Conservation (phyloP, 2,797 vertebrate genomes). For the Thalassophryne amazonica region DNA sequence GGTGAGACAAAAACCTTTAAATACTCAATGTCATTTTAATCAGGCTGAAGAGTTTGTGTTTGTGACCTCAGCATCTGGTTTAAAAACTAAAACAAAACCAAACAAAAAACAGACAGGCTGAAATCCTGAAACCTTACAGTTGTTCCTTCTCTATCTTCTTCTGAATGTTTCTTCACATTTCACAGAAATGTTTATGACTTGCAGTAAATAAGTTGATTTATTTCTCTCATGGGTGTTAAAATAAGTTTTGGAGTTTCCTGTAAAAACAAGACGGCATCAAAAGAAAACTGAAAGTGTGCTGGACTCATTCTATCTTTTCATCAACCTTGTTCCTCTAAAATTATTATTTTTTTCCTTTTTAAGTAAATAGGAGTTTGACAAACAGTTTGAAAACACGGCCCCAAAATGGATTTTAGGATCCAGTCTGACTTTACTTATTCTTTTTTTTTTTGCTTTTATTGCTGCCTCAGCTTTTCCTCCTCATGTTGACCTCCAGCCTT, state of each 20-base stretch:
- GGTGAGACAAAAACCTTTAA: constrained; percentile 32
- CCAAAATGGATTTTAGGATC: background rate
- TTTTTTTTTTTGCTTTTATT: constrained; percentile 25
- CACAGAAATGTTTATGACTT: no score
- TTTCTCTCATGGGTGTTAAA: background rate
- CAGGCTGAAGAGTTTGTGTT: background rate
- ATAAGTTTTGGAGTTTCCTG: no score
- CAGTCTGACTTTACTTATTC: constrained; percentile 4
- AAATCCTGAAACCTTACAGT: no score
- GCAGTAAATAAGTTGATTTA: no score
- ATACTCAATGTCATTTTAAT: background rate
- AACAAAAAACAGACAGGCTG: no score
- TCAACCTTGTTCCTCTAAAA: background rate
- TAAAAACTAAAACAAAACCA: no score
- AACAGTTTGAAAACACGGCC: background rate
- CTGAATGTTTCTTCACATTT: no score
- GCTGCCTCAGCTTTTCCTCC: constrained; percentile 31
- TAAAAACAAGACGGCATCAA: background rate
- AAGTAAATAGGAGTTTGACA: background rate
- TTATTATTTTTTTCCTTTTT: background rate
- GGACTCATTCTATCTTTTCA: background rate
- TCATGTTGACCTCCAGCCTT: constrained; percentile 16
- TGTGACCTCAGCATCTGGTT: no score
- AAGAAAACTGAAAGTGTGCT: constrained; percentile 40
- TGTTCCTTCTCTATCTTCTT: background rate